These are phyloP conservation scores for Drosophila azteca DNA, from an alignment of 1,140 invertebrate genomes.

Conservation along the genomic window DNA sequence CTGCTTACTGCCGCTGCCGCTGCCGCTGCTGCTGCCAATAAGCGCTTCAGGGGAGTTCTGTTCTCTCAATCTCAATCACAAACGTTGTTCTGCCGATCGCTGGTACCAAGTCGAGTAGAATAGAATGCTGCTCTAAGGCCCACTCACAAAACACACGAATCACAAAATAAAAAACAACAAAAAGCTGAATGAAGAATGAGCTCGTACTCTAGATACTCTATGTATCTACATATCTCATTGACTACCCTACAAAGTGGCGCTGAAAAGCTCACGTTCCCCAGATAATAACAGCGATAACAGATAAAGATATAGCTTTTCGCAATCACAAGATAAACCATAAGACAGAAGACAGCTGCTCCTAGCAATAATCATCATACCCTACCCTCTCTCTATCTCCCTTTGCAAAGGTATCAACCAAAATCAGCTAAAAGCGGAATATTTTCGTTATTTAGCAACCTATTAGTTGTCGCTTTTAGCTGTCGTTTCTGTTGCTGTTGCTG, in stretches of 20 bases:
- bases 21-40: slow-evolving; percentile 28
- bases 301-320: no score
- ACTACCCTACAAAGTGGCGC: no score
- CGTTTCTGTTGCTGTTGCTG: slow-evolving; percentile 19
- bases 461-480: slow-evolving; percentile 35
- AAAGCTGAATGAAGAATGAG: slow-evolving; percentile 5
- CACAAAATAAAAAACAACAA: slow-evolving; percentile 31
- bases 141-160: slow-evolving; percentile 58
- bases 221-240: no score
- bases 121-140: slow-evolving; percentile 71
- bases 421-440: slow-evolving; percentile 55
- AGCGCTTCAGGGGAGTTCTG: slow-evolving; percentile 55
- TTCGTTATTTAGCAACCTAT: slow-evolving; percentile 71
- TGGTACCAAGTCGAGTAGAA: no score
- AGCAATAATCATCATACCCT: no score
- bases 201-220: no score
- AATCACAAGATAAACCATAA: no score
- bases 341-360: no score
- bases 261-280: no score
- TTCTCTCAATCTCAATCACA: slow-evolving; percentile 45
- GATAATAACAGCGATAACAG: no score
- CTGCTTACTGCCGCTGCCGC: slow-evolving; percentile 7
- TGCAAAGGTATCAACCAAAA: not conserved
- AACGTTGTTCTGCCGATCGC: slow-evolving; percentile 12
- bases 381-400: no score